Base-by-base conservation (phyloP, 92 coral and sea anemone genomes). In the Galaxea fascicularis region DNA sequence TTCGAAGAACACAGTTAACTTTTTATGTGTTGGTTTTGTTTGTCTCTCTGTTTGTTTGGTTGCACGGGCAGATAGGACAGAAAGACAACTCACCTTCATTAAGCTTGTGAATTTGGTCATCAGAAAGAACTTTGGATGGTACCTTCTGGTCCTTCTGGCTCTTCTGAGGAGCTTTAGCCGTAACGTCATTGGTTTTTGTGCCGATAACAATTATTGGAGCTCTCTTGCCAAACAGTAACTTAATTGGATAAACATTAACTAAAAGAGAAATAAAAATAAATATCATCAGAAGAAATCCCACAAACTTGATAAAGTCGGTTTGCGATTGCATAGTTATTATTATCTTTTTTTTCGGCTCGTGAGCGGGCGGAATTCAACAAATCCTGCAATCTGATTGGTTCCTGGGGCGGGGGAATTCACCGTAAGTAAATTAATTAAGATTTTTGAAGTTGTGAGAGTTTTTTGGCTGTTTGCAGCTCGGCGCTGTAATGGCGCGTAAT, bases 401-500 rank as follows among this genome's bases (percentile, higher is more conserved):
- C 41, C 41, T 35, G 41, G 41, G 6, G 41, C 41, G 41, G 41
- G 41, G 41, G 39, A 73, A 39, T 58, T 73, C 22, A 73, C 78
- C 15, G 78, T 41, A 73, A 73, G 78, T 73, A 39, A 13, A 45
- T 73, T 73, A 73, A 73, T 73, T 45, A 29, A 4, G 58, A 1
- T 9, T 73, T 73, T 73, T 73, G 59, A 35, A 73, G 78, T 39
- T 73, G 58, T 73, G 78, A 73, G 54, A 73, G 58, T 73, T 35
- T 73, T 73, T 35, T 73, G 78, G 58, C 20, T 73, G 78, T 29
- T 73, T 73, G 78, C 39, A 10, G 58, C 78, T 73, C 54, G 78
- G 78, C 78, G 56, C 78, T 73, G 78, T 73, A 73, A 73, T 73
- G n/a, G 56, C 78, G 29, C 78, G 58, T 73, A 73, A 30, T 28